These are phyloP conservation scores for Ceyx erithaca DNA, from an alignment of 2,797 vertebrate genomes.

Conservation along the genomic window DNA sequence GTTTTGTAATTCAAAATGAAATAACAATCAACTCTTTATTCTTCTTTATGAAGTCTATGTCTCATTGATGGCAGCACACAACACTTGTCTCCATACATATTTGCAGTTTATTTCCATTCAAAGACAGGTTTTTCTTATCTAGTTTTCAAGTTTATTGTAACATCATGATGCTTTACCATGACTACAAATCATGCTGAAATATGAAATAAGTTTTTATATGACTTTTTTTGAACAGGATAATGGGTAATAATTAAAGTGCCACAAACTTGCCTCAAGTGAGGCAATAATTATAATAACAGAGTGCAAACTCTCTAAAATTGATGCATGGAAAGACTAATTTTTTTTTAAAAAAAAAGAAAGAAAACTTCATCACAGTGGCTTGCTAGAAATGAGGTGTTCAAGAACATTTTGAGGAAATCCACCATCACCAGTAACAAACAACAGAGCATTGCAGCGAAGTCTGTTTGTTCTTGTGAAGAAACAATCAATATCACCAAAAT, in stretches of 20 bases:
- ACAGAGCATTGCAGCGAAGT: neutral
- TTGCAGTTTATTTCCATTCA: neutral
- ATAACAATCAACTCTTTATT: neutral
- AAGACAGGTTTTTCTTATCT: neutral
- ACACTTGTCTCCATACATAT: neutral
- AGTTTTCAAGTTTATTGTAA: neutral
- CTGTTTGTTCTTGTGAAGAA: neutral
- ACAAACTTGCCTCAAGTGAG: slow-evolving; percentile 3
- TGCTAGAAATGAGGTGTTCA: neutral
- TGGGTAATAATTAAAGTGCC: slow-evolving; percentile 45
- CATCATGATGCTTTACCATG: neutral
- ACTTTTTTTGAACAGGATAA: neutral
- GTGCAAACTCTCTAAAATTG: neutral
- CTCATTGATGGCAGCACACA: neutral
- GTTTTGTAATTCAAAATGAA: neutral
- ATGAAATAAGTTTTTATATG: neutral
- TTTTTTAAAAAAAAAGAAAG: neutral
- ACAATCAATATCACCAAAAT: neutral
- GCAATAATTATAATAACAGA: neutral
- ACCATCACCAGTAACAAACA: neutral
- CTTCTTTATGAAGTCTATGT: neutral
- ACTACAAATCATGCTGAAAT: neutral
- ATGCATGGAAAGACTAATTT: neutral
- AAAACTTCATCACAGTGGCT: neutral
- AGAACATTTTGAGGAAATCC: rapidly evolving